Evolutionary conservation across 2,113 vertebrate species (phyloP).

Genomic region (Pampusana beccarii): DNA sequence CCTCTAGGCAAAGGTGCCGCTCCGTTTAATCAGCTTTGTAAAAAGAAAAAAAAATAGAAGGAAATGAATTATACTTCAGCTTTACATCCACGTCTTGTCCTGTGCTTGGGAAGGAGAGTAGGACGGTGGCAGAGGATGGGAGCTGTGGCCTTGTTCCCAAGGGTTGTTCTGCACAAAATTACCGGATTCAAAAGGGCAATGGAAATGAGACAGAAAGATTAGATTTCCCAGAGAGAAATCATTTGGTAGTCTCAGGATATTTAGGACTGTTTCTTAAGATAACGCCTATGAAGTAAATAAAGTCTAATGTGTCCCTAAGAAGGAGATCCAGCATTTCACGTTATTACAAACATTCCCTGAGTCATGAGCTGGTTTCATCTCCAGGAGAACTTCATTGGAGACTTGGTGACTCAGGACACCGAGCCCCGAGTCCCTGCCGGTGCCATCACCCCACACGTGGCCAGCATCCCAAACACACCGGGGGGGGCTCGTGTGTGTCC

Average conservation of each 20-base stretch:
- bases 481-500: no score
- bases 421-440: neutral
- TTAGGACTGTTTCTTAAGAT: neutral
- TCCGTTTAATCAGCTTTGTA: neutral
- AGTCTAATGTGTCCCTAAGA: neutral
- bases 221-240: neutral
- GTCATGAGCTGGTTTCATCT: accelerated
- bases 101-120: neutral
- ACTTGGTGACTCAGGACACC: accelerated
- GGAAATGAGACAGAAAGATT: neutral
- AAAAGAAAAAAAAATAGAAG: neutral
- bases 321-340: neutral
- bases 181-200: neutral
- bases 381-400: neutral
- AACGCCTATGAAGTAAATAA: neutral
- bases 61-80: neutral
- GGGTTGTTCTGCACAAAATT: neutral
- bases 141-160: neutral
- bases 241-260: neutral
- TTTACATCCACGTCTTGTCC: accelerated
- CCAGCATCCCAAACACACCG: no score
- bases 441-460: no score
- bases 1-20: neutral
- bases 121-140: neutral
- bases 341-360: neutral